These are phyloP conservation scores for Prionace glauca DNA, from an alignment of 2,797 vertebrate species.

Conservation along the genomic window DNA sequence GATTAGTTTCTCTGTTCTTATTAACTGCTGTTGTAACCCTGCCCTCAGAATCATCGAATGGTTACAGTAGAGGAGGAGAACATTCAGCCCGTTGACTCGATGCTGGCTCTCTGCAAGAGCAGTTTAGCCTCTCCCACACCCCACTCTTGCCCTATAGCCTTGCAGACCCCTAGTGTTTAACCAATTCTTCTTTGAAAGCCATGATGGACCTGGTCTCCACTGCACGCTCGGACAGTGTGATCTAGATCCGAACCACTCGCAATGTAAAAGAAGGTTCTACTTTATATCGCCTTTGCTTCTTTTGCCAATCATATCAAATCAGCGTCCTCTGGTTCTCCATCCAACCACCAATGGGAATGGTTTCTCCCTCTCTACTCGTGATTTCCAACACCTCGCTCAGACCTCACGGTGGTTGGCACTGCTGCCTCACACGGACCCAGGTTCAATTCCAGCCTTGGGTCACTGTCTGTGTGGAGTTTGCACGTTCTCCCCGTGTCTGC, in stretches of 20 bases:
- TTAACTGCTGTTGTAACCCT: not conserved
- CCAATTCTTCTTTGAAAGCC: not conserved
- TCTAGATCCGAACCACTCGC: too few relatives aligned
- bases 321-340: not conserved
- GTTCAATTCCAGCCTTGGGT: too few relatives aligned
- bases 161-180: not conserved
- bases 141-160: too few relatives aligned
- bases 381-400: too few relatives aligned
- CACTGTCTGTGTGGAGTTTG: too few relatives aligned
- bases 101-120: not conserved
- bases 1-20: not conserved
- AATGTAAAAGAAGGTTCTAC: too few relatives aligned
- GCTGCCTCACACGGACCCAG: too few relatives aligned
- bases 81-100: not conserved
- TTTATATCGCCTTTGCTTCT: not conserved
- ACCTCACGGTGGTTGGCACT: too few relatives aligned
- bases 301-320: not conserved
- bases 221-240: too few relatives aligned
- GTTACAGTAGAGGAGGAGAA: not conserved
- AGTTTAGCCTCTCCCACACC: too few relatives aligned
- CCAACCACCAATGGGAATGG: not conserved
- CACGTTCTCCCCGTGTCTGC: too few relatives aligned
- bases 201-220: not conserved
- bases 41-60: not conserved
- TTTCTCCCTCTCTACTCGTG: too few relatives aligned